Evolutionary conservation across 2,113 vertebrate species (phyloP).

Genomic region (Pteruthius melanotis): DNA sequence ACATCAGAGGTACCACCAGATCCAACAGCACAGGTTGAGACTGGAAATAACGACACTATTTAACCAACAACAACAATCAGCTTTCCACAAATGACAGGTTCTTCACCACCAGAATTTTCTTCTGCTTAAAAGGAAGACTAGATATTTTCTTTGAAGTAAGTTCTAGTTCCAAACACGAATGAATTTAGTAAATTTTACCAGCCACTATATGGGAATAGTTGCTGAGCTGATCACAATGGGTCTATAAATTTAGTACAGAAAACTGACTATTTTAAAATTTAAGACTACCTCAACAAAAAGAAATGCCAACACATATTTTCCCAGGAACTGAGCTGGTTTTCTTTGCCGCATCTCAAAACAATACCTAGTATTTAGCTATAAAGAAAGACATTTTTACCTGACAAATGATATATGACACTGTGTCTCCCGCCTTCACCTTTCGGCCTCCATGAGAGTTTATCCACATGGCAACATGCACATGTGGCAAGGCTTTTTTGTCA

Average conservation of each 20-base stretch:
- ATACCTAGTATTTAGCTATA: background rate
- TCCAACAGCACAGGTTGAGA: background rate
- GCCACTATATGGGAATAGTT: background rate
- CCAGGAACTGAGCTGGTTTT: background rate
- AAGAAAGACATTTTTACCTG: conserved; percentile 78
- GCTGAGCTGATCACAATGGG: background rate
- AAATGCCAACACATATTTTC: background rate
- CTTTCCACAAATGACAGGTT: background rate
- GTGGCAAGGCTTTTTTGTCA: conserved; percentile 93
- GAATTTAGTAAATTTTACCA: background rate
- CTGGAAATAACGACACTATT: background rate
- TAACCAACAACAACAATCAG: background rate
- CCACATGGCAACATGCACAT: conserved; percentile 97
- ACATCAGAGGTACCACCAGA: background rate
- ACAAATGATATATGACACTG: conserved; percentile 93
- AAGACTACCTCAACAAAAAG: background rate
- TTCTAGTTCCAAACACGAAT: background rate
- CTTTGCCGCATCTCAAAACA: background rate
- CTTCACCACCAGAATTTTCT: background rate
- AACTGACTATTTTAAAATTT: background rate
- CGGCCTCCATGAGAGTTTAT: conserved; percentile 94
- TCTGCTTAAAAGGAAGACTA: background rate
- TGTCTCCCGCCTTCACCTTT: conserved; percentile 94
- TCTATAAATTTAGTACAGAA: background rate
- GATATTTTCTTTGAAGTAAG: background rate